Percentiles rank a stretch among this genome's conserved stretches.
phyloP scores from a whole-genome alignment of 2,888 invertebrate species.

The Hypomecis punctinalis region DNA sequence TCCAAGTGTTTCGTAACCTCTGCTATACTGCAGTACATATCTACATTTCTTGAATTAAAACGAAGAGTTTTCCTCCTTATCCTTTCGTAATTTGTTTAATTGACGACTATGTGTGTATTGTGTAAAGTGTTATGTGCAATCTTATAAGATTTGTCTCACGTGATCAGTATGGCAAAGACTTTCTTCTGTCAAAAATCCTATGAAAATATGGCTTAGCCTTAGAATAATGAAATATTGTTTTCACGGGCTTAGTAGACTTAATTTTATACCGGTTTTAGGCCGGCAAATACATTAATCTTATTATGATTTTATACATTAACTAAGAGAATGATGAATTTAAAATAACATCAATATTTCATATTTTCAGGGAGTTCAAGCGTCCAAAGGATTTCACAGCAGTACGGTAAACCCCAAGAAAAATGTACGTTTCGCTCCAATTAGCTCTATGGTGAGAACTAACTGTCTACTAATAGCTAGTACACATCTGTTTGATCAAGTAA shows the following conservation, averaged over 20 bases:
- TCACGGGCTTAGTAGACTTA: too few relatives aligned
- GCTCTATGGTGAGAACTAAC: slow-evolving; percentile 83
- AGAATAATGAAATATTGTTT: background rate
- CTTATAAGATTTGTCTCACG: slow-evolving; percentile 28
- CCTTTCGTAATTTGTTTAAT: slow-evolving; percentile 21
- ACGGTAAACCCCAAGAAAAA: slow-evolving; percentile 74
- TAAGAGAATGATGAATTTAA: background rate
- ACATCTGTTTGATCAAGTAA: slow-evolving; percentile 35
- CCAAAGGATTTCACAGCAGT: slow-evolving; percentile 76
- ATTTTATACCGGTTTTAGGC: too few relatives aligned
- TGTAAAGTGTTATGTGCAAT: slow-evolving; percentile 8
- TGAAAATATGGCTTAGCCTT: background rate
- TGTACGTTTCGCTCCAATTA: slow-evolving; percentile 75
- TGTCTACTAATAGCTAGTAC: slow-evolving; percentile 65
- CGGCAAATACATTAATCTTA: background rate
- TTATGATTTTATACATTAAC: too few relatives aligned
- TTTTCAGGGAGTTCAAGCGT: slow-evolving; percentile 74
- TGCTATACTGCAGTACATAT: slow-evolving; percentile 30
- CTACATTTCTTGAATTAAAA: slow-evolving; percentile 36
- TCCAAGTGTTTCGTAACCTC: slow-evolving; percentile 74
- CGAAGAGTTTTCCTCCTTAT: slow-evolving; percentile 26
- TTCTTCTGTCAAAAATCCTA: background rate
- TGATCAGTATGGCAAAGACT: slow-evolving; percentile 18
- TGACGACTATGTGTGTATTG: slow-evolving; percentile 1
- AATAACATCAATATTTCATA: slow-evolving; percentile 4